phyloP scores from a whole-genome alignment of 2,113 vertebrate species.

The Leptodactylus fuscus region DNA sequence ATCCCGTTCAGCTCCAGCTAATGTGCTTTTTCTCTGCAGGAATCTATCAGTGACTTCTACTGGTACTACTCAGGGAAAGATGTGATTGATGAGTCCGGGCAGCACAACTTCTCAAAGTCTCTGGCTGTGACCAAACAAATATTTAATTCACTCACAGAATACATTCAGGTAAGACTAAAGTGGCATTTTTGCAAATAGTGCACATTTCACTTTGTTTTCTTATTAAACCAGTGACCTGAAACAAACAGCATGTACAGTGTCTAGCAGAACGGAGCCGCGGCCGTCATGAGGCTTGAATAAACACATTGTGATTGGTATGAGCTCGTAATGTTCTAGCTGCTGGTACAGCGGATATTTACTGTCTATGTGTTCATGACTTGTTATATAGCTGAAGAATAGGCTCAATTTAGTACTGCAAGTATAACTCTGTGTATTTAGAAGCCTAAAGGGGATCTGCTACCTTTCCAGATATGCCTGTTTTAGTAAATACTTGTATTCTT shows the following conservation, averaged over 20 bases:
- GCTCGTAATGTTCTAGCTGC: neutral
- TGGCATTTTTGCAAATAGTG: neutral
- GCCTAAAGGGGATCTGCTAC: neutral
- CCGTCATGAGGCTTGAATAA: neutral
- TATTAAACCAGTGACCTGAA: conserved; percentile 4
- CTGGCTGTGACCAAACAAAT: conserved; percentile 96
- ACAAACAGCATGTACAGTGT: neutral
- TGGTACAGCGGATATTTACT: neutral
- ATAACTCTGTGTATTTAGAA: neutral
- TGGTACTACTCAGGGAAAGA: conserved; percentile 99
- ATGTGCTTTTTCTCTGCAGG: conserved; percentile 74
- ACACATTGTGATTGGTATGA: neutral
- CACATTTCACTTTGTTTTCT: neutral
- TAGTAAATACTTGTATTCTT: too few species aligned
- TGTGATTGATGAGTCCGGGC: conserved; percentile 93
- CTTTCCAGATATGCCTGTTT: too few species aligned
- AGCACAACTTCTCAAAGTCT: conserved; percentile 96
- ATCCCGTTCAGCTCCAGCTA: neutral
- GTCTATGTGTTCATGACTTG: neutral
- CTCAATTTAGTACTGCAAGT: neutral
- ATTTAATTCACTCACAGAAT: conserved; percentile 98
- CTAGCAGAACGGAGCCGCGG: neutral
- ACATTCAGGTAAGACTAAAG: conserved; percentile 87
- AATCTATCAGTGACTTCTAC: conserved; percentile 99
- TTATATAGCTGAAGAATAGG: neutral